phyloP scores from a whole-genome alignment of 2,797 vertebrate genomes.

The Schizopygopsis pylzovi region DNA sequence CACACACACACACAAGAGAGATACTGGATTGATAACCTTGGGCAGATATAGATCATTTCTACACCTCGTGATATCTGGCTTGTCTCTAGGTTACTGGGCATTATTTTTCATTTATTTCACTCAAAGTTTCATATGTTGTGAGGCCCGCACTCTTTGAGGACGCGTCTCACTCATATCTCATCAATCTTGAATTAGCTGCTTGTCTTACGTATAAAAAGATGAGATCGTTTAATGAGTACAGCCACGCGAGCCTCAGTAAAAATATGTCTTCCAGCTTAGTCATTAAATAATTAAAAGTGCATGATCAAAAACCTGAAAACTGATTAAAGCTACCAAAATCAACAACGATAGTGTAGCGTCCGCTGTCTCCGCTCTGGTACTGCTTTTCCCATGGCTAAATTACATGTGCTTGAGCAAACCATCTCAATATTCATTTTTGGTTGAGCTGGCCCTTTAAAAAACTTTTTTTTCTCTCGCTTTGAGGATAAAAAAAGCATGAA shows the following conservation, averaged over 20 bases:
- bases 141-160: background rate
- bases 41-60: slow-evolving; percentile 9
- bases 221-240: slow-evolving; percentile 20
- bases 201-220: slow-evolving; percentile 37
- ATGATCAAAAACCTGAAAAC: slow-evolving; percentile 29
- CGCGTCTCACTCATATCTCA: slow-evolving; percentile 2
- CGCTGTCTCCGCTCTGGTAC: background rate
- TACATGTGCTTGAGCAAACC: background rate
- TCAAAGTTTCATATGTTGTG: slow-evolving; percentile 5
- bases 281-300: slow-evolving; percentile 42
- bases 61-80: slow-evolving; percentile 5
- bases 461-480: slow-evolving; percentile 21
- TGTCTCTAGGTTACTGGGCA: background rate
- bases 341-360: background rate
- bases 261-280: background rate
- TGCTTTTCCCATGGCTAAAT: background rate
- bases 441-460: slow-evolving; percentile 18
- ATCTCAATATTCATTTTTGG: background rate
- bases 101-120: slow-evolving; percentile 32
- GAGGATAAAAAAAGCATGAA: slow-evolving; percentile 38
- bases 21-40: slow-evolving; percentile 24
- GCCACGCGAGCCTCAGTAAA: background rate
- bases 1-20: background rate
- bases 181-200: slow-evolving; percentile 42
- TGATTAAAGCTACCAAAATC: slow-evolving; percentile 26